phyloP scores from a whole-genome alignment of 2,888 invertebrate species.

The Scrobipalpa costella region DNA sequence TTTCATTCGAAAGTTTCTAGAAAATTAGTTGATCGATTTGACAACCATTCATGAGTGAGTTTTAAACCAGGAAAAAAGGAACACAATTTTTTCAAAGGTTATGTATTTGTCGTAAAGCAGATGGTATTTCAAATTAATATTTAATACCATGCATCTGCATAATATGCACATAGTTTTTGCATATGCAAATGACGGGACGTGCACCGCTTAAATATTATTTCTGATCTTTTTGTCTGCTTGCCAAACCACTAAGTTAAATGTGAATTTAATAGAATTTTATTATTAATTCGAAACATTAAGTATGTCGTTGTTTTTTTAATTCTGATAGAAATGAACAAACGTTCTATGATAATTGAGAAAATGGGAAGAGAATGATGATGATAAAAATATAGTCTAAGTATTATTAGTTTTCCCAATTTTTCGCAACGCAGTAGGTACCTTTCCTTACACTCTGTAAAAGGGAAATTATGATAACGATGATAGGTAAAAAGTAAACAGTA shows the following conservation, averaged over 20 bases:
- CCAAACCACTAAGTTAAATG: neutral
- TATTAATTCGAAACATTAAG: neutral
- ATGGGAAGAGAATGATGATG: too few species aligned
- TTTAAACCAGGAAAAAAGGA: too few species aligned
- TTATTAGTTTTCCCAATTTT: too few species aligned
- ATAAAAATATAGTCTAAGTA: too few species aligned
- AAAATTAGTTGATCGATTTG: too few species aligned
- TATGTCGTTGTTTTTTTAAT: too few species aligned
- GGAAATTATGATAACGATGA: neutral
- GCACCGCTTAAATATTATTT: slow-evolving; percentile 3
- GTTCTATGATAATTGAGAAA: too few species aligned
- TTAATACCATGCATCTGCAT: slow-evolving; percentile 23
- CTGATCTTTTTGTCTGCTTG: neutral
- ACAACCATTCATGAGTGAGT: too few species aligned
- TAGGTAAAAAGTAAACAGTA: neutral
- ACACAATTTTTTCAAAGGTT: too few species aligned
- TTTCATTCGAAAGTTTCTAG: too few species aligned
- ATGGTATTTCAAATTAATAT: slow-evolving; percentile 21
- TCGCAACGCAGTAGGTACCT: too few species aligned
- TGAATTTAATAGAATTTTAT: neutral
- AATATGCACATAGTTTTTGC: slow-evolving; percentile 15
- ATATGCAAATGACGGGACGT: slow-evolving; percentile 25
- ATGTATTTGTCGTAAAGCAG: neutral
- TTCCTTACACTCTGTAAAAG: neutral
- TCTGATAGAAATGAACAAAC: too few species aligned